Evolutionary conservation across 2,797 vertebrate species (phyloP), one percentile per base, ranked within the genome.

Genomic region (Ctenochaetus hawaiiensis): DNA sequence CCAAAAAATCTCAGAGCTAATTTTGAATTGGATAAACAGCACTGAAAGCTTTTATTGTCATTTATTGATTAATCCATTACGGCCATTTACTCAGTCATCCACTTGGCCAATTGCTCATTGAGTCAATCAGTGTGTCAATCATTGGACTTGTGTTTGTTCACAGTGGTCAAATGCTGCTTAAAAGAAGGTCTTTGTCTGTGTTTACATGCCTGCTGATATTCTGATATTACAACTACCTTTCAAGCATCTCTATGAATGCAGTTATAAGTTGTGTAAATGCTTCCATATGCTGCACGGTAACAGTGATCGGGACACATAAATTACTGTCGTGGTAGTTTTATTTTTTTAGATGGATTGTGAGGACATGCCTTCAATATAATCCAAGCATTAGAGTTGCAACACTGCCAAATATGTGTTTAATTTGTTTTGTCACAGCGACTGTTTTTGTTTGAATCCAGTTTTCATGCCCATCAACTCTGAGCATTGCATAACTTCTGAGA

Each of bases 31-130:
- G 39, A 82, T 54, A 78, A 85, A 72, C 37, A 60, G 37, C 1
- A 2, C 52, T 70, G 49, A 84, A 80, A 69, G 76, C 67, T 64
- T 60, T 83, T 60, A 78, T 76, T 81, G 67, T 82, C 58, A 45
- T 78, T 44, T 82, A 87, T 89, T 82, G 86, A 92, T 87, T 64
- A 65, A 6, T 47, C 51, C 78, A 87, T 90, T 89, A 57, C 73
- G 77, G 70, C 71, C 52, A 84, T 86, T 88, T 82, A 72, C 62
- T 63, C 79, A 58, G 52, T 83, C 84, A 83, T 78, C 60, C 74
- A 81, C 73, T 74, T 37, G 66, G 75, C 64, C 82, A 73, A 65
- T 67, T 79, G 45, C 61, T 91, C 72, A 67, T 75, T 4, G 43
- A 75, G 75, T 86, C 79, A 77, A 72, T 79, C 65, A 52, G 60